Conservation (phyloP, 2,888 invertebrate species). For the Acronicta alni region DNA sequence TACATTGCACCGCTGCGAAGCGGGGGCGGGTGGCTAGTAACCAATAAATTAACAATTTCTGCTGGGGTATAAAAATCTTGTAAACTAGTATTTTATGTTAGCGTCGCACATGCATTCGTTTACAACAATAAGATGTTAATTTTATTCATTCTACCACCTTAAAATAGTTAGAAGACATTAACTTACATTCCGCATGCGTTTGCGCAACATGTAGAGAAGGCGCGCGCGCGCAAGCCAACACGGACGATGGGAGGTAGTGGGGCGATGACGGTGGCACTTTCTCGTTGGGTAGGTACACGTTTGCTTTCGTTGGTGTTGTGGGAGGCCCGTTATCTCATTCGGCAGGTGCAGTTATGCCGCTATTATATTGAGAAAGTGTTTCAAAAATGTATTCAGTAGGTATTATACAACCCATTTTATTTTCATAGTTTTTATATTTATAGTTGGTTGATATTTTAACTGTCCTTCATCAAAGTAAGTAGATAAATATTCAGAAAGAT, state of each 20-base stretch:
- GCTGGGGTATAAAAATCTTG: no score
- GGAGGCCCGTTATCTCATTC: conserved; percentile 85
- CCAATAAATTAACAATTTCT: no score
- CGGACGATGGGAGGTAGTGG: conserved; percentile 54
- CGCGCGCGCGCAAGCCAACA: conserved; percentile 59
- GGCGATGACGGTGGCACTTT: conserved; percentile 78
- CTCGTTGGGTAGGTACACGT: conserved; percentile 81
- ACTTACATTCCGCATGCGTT: conserved; percentile 77
- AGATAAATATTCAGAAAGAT: conserved; percentile 19
- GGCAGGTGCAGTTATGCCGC: conserved; percentile 82
- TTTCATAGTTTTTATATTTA: no score
- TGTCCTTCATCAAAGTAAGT: conserved; percentile 20
- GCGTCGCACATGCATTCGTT: no score
- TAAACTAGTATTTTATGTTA: no score
- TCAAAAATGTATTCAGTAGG: conserved; percentile 76
- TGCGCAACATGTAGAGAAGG: conserved; percentile 85
- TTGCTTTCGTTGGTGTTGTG: conserved; percentile 85
- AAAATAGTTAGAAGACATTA: conserved; percentile 63
- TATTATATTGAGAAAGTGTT: conserved; percentile 82
- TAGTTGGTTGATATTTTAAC: conserved; percentile 23
- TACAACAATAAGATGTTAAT: not conserved
- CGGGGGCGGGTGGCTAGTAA: no score
- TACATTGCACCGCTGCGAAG: no score
- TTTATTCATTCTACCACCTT: conserved; percentile 25
- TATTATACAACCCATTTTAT: conserved; percentile 72